A percentile compares a stretch with the other conserved stretches of the same genome.
These are phyloP conservation scores for Tetragnatha montana DNA, from an alignment of 2,888 invertebrate species.

Conservation along the genomic window DNA sequence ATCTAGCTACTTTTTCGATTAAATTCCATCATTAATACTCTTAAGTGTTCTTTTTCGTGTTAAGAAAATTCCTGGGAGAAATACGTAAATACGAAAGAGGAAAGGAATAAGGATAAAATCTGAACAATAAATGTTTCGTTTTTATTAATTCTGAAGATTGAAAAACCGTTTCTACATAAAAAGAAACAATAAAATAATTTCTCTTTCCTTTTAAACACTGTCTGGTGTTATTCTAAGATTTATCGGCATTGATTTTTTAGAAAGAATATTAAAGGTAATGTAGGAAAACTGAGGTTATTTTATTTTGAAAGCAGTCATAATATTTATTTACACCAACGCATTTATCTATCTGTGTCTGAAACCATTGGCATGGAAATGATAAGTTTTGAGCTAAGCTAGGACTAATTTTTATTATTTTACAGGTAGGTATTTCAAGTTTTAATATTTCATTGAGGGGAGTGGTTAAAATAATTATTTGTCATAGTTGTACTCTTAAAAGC, in stretches of 20 bases:
- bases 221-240: neutral
- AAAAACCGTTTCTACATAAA: neutral
- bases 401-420: too few species aligned
- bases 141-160: neutral
- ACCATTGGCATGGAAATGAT: too few species aligned
- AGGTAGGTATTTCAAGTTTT: too few species aligned
- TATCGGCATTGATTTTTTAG: neutral
- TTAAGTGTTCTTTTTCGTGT: neutral
- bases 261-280: neutral
- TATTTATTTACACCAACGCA: too few species aligned
- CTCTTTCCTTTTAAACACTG: neutral
- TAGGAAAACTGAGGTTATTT: neutral
- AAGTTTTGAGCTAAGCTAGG: too few species aligned
- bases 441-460: too few species aligned
- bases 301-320: too few species aligned
- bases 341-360: too few species aligned
- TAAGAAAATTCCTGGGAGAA: neutral
- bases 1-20: neutral
- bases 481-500: too few species aligned
- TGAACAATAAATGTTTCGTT: constrained; percentile 1
- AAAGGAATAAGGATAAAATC: neutral
- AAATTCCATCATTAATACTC: neutral
- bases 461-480: too few species aligned
- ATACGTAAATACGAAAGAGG: neutral
- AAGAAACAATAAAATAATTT: neutral